Base-by-base conservation (phyloP, 2,888 invertebrate genomes). In the Acanthococcus lagerstroemiae region DNA sequence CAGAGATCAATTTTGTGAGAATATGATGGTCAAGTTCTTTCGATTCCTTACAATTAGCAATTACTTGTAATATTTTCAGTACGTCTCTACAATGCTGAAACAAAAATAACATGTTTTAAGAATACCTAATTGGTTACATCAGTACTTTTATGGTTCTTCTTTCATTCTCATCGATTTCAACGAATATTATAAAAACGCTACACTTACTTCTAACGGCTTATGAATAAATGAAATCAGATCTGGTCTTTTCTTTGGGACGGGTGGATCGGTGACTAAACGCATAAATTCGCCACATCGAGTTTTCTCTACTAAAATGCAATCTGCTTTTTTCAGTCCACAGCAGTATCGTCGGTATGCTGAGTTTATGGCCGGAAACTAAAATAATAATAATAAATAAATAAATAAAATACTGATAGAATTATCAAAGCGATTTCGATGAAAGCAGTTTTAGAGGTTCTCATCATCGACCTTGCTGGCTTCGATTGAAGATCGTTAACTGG, bases 201-300 rank as follows among this genome's bases (percentile, higher is more conserved):
- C n/a, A n/a, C n/a, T n/a, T 66, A 76, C 76, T 72, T 91, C 90
- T 71, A 91, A 76, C 0, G 91, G 91, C 73, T 89, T 86, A 75
- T 91, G 87, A 68, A 92, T 83, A 70, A 91, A 83, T 15, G 88
- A 85, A 12, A 90, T 90, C 69, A 92, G 83, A 75, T 92, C 91
- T 15, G 90, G 90, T 70, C 88, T 82, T 75, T 87, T 82, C 70
- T 88, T 81, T 2, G 90, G 90, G 71, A 90, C 86, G 17, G 87
- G 83, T 2, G 90, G 90, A 73, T 87, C 87, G 67, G 85, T 86
- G 72, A 90, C 84, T 74, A 90, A 85, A 68, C 85, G 82, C 58
- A 87, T 85, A 75, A 92, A 91, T 26, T 87, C 86, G 12, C 87
- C 84, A 72, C 88, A 88, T 67, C 77, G 74, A 30, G 78, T 74